Evolutionary conservation across 1,140 invertebrate genomes (phyloP), one percentile per base, ranked within the genome.

Genomic region (Eulimnadia texana): DNA sequence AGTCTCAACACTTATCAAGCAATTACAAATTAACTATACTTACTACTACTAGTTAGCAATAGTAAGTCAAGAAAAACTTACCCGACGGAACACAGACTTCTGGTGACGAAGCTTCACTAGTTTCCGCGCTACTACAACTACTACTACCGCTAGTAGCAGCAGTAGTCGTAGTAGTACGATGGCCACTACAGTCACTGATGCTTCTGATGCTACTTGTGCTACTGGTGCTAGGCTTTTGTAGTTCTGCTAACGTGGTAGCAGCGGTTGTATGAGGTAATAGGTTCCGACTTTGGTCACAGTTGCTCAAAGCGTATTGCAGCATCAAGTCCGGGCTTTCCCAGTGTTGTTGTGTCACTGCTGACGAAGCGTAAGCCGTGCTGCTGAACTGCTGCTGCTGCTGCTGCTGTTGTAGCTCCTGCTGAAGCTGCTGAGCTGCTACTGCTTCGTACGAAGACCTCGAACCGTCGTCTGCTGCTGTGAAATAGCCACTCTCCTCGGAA

Each of bases 401-500:
- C 24, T 54, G 20, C n/a, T 54, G n/a, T 13, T 54, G 22, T 23
- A 3, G 3, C 13, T 54, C 52, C 13, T 13, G 22, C 25, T 13
- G 11, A 2, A 23, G 51, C 20, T 52, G 20, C 28, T 54, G 20
- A 22, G 22, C 1, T 3, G 22, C 28, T 23, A 27, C 23, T 27
- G 23, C 24, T 25, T 54, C 52, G 20, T 23, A 54, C 52, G 55
- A 57, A 27, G 55, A 57, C 16, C 27, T 22, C 1, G 55, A 57
- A 13, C 25, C 55, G 23, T 61, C 60, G 3, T 61, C 60, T 6
- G 50, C 9, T 1, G 51, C 50, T 29, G 60, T 61, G 23, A 53
- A 51, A 13, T 61, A 61, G n/a, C 60, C 60, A 51, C 60, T 61
- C 22, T 61, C 60, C 50, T 61, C 60, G 3, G 60, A 61, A 51